These are phyloP conservation scores for Ceyx margarethae DNA, from an alignment of 2,113 vertebrate species.

Conservation along the genomic window DNA sequence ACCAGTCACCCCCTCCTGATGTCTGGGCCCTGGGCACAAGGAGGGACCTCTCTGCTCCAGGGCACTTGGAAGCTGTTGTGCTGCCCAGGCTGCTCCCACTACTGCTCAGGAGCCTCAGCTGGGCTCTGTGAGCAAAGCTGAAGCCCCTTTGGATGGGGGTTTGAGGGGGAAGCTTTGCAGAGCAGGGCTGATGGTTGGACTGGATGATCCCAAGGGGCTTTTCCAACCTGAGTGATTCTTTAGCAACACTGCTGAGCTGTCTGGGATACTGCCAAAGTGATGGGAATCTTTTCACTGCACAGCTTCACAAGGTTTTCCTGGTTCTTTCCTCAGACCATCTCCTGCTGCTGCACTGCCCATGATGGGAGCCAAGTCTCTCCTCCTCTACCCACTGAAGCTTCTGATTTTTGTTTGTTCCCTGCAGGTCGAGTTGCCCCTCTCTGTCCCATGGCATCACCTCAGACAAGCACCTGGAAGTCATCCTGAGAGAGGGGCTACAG, in stretches of 20 bases:
- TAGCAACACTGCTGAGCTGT: background rate
- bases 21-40: background rate
- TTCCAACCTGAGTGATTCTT: background rate
- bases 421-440: background rate
- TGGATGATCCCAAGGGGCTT: no score
- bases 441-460: background rate
- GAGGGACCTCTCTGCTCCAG: background rate
- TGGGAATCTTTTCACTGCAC: accelerated
- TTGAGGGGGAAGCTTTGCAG: no score
- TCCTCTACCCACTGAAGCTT: background rate
- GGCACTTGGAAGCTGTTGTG: accelerated
- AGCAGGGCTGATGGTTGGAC: no score
- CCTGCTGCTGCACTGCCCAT: background rate
- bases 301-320: background rate
- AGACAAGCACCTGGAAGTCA: background rate
- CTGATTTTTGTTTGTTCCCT: accelerated
- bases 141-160: no score
- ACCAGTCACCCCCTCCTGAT: background rate
- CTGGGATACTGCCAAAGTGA: background rate
- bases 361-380: background rate
- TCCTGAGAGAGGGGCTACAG: background rate
- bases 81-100: background rate
- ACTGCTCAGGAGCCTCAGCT: background rate
- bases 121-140: background rate
- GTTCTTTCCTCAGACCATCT: background rate